Conservation (phyloP, 1,140 invertebrate genomes). For the Drosophila orosa region DNA sequence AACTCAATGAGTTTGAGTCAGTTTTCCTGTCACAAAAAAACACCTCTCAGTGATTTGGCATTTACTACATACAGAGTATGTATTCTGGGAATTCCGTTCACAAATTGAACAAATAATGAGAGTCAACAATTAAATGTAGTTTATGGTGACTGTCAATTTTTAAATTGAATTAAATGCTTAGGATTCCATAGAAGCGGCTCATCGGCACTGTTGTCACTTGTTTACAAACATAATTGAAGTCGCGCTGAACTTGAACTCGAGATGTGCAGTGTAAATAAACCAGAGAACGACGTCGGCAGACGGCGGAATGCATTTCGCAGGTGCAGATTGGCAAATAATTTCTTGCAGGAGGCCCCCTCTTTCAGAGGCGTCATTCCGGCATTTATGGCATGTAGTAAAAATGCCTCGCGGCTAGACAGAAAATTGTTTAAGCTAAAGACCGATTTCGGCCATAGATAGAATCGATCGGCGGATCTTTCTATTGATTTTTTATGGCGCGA, state of each 20-base stretch:
- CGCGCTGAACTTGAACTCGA: conserved; percentile 36
- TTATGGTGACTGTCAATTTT: conserved; percentile 20
- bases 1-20: conserved; percentile 23
- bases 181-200: conserved; percentile 22
- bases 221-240: conserved; percentile 12
- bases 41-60: conserved; percentile 19
- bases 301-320: conserved; percentile 56
- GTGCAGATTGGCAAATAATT: conserved; percentile 77
- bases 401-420: conserved; percentile 41
- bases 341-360: conserved; percentile 29
- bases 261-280: conserved; percentile 39
- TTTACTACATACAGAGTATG: neutral
- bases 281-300: conserved; percentile 1
- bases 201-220: conserved; percentile 9
- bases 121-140: conserved; percentile 27
- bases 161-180: conserved; percentile 19
- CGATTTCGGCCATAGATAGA: conserved; percentile 7
- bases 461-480: conserved; percentile 21
- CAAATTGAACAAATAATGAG: conserved; percentile 27
- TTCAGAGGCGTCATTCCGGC: conserved; percentile 30
- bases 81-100: conserved; percentile 32
- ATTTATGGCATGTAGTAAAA: conserved; percentile 65
- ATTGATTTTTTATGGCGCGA: conserved; percentile 37
- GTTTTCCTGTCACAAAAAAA: conserved; percentile 8
- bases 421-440: conserved; percentile 35